Conservation (phyloP, 2,888 invertebrate genomes). For the Latheticus oryzae region DNA sequence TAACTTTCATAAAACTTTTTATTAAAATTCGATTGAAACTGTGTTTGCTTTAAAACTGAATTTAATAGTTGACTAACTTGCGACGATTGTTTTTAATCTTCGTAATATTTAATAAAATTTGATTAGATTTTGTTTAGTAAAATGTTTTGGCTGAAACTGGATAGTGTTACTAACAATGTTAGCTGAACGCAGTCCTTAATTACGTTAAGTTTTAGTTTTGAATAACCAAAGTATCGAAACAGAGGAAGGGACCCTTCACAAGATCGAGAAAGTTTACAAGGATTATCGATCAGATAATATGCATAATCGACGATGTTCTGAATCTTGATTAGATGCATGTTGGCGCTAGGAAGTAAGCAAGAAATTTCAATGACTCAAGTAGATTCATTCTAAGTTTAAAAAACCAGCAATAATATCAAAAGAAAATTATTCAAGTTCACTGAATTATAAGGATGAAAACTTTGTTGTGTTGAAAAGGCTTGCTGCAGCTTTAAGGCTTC, state of each 20-base stretch:
- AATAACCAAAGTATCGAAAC: constrained; percentile 27
- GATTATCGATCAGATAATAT: constrained; percentile 32
- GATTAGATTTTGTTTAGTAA: constrained; percentile 28
- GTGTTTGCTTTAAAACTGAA: constrained; percentile 3
- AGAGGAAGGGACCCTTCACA: constrained; percentile 31
- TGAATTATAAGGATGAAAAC: too few relatives aligned
- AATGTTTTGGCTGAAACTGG: constrained; percentile 26
- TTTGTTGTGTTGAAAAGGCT: too few relatives aligned
- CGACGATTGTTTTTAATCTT: constrained; percentile 7
- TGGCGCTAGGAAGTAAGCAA: too few relatives aligned
- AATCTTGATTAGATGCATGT: too few relatives aligned
- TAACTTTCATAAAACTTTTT: constrained; percentile 32
- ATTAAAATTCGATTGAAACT: constrained; percentile 24
- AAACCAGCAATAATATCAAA: too few relatives aligned
- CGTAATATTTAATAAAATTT: constrained; percentile 14
- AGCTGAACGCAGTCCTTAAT: constrained; percentile 29
- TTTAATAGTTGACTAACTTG: not conserved
- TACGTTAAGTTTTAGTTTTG: constrained; percentile 36
- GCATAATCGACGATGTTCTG: constrained; percentile 29
- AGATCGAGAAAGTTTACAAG: constrained; percentile 26
- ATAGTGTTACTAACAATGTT: constrained; percentile 30
- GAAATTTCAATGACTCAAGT: too few relatives aligned
- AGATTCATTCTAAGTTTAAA: too few relatives aligned
- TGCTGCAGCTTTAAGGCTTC: too few relatives aligned
- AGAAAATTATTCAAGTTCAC: too few relatives aligned